Percentiles rank a stretch among this genome's conserved stretches.
Conservation (phyloP, 2,888 invertebrate species). For the Petrophora chlorosata region DNA sequence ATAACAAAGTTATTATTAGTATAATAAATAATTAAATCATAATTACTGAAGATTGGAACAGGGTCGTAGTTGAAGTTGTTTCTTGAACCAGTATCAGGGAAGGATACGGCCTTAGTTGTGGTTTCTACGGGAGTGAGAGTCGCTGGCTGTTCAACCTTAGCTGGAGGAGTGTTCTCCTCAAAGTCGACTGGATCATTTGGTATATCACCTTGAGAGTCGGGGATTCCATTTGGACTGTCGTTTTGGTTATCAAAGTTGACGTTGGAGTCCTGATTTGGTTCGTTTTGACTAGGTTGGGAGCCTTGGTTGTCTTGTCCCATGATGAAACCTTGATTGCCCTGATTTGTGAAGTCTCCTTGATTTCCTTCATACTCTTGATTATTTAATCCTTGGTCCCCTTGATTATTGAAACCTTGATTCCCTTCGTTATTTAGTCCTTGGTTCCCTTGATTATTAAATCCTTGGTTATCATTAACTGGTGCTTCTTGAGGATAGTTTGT, state of each 20-base stretch:
- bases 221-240: slow-evolving; percentile 14
- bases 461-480: slow-evolving; percentile 16
- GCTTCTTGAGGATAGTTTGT: slow-evolving; percentile 29
- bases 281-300: not conserved
- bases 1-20: no score
- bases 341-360: slow-evolving; percentile 2
- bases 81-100: slow-evolving; percentile 25
- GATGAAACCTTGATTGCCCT: not conserved
- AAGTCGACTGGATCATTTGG: slow-evolving; percentile 31
- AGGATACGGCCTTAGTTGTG: slow-evolving; percentile 5
- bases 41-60: slow-evolving; percentile 31
- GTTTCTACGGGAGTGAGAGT: slow-evolving; percentile 1
- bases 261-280: not conserved
- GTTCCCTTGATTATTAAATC: slow-evolving; percentile 5
- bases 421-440: not conserved
- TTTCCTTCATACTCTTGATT: not conserved
- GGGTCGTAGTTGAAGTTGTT: slow-evolving; percentile 33
- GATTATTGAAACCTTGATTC: not conserved
- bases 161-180: slow-evolving; percentile 7
- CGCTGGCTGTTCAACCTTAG: not conserved
- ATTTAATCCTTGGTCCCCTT: not conserved
- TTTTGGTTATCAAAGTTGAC: slow-evolving; percentile 18
- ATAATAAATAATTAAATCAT: slow-evolving; percentile 8
- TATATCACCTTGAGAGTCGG: slow-evolving; percentile 21
- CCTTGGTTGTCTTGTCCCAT: not conserved